Evolutionary conservation across 2,797 vertebrate species (phyloP), one percentile per base, ranked within the genome.

Genomic region (Amazona finschi): DNA sequence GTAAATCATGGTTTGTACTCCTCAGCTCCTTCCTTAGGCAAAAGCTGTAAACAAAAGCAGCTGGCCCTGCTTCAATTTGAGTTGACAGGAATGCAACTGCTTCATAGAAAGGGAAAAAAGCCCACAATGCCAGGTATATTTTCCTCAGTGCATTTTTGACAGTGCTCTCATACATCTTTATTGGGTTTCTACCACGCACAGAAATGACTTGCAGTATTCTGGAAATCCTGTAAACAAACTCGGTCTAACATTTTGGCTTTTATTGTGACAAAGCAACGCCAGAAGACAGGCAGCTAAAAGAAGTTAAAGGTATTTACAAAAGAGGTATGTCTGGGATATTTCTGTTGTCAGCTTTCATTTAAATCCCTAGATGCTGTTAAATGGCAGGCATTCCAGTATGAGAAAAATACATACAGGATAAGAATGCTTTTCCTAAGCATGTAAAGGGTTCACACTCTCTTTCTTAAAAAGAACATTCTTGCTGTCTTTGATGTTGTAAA

Each of bases 401-500:
- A 58, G 57, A 82, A 89, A 94, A 96, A 91, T 58, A 91, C 44
- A 91, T 47, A 77, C 28, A 77, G 78, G 61, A 91, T 90, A 89
- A 24, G 77, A 87, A 85, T 82, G 83, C 85, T 94, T 87, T 84
- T 82, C 52, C 80, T 73, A 94, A 90, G 87, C 58, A 2, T 89
- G 69, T 83, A 93, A 94, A 77, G 80, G 77, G 87, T 85, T 96
- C 95, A 82, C 83, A 82, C 31, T 74, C 72, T 61, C 49, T 89
- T 81, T 93, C 70, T 87, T 77, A 89, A 90, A 94, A 95, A 85
- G 72, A 94, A 76, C 67, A 90, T 84, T 86, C 74, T 79, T 85
- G 77, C 60, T 28, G 50, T 91, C 95, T 97, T 96, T 95, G 89
- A 97, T 96, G 87, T 85, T 89, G 80, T 74, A 94, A 94, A 95